These are phyloP conservation scores for Panzeria rudis DNA, from an alignment of 2,888 invertebrate species.

Conservation along the genomic window DNA sequence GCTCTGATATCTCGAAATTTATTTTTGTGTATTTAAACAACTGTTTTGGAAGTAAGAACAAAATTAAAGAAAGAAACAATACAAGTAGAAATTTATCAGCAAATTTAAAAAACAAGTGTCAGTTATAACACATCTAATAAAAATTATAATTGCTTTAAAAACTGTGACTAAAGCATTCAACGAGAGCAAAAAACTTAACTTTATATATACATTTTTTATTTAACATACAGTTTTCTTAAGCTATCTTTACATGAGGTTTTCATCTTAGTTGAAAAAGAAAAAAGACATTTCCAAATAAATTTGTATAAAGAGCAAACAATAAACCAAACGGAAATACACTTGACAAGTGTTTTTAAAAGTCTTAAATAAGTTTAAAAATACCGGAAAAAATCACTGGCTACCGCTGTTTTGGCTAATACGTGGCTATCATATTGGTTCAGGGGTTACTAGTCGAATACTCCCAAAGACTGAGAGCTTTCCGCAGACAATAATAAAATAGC, in stretches of 20 bases:
- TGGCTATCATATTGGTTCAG: too few species aligned
- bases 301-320: too few species aligned
- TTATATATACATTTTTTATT: not conserved
- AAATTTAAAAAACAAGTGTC: conserved; percentile 33
- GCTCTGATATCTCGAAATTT: conserved; percentile 53
- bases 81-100: conserved; percentile 22
- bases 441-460: too few species aligned
- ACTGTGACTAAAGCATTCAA: not conserved
- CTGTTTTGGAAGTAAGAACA: conserved; percentile 48
- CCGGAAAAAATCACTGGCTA: too few species aligned
- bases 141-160: not conserved
- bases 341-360: not conserved
- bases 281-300: not conserved
- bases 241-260: not conserved
- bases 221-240: not conserved
- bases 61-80: not conserved
- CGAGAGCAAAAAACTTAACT: not conserved
- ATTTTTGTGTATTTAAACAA: conserved; percentile 59
- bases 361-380: not conserved
- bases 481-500: too few species aligned
- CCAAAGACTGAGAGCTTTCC: too few species aligned
- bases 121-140: conserved; percentile 18
- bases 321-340: not conserved
- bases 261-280: not conserved
- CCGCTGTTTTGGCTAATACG: too few species aligned